phyloP scores from a whole-genome alignment of 2,113 vertebrate species.

The Neodontobutis hainanensis region DNA sequence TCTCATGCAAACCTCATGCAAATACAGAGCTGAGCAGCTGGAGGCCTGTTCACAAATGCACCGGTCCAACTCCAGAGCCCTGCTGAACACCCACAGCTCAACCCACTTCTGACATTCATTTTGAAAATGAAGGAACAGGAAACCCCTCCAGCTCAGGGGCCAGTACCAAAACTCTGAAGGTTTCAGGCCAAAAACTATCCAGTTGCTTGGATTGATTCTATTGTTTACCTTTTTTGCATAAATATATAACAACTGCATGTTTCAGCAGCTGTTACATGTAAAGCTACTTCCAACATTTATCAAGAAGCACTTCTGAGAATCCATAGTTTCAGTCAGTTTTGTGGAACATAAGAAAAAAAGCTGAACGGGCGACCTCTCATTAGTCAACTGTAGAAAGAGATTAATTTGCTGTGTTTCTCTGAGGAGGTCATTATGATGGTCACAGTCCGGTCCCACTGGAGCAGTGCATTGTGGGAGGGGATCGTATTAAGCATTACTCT shows the following conservation, averaged over 20 bases:
- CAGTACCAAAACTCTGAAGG: no score
- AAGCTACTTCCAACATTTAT: no score
- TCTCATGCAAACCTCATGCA: slow-evolving; percentile 72
- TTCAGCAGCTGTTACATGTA: neutral
- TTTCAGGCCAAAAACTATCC: no score
- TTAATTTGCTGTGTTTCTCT: slow-evolving; percentile 24
- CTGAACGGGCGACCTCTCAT: neutral
- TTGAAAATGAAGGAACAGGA: no score
- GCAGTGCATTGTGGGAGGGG: neutral
- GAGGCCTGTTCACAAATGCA: neutral
- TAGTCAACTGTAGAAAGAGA: neutral
- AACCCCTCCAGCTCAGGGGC: no score
- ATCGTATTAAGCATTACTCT: no score
- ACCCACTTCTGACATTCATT: no score
- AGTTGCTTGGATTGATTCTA: no score
- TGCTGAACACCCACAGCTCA: neutral
- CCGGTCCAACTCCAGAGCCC: neutral
- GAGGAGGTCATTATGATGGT: slow-evolving; percentile 43
- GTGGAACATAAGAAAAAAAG: no score
- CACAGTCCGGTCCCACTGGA: neutral
- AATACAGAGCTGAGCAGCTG: slow-evolving; percentile 26
- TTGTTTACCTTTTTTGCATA: no score
- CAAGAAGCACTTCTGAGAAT: neutral
- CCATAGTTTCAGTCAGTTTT: no score
- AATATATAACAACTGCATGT: no score